Base-by-base conservation (phyloP, 2,113 vertebrate genomes). In the Xyrauchen texanus region DNA sequence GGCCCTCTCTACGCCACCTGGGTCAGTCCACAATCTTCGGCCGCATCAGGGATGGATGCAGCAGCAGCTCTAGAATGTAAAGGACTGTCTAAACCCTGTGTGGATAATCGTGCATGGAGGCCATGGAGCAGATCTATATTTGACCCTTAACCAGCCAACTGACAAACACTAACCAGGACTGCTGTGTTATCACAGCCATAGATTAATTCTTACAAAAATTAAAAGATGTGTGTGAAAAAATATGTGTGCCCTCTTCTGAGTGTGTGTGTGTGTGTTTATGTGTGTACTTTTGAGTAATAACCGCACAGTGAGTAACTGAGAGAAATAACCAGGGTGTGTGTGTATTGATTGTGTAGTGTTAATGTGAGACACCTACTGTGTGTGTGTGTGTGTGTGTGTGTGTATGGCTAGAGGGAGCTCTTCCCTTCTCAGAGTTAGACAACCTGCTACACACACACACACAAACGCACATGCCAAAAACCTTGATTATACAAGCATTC, bases 341-440 rank as follows among this genome's bases (percentile, higher is more conserved):
- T 62, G 67, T 58, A 86, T 86, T 70, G 80, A 82, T 79, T 57
- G 16, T 69, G 60, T 46, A 64, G 78, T 58, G 74, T 80, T 74
- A 81, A 81, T 86, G 85, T 84, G 73, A 80, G 47, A 58, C 69
- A 53, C 68, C 60, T 91, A 91, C 86, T 87, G 81, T 92, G 90
- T 60, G 88, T 79, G 21, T 46, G 68, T 11, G 77, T 58, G n/a
- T 87, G 81, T 92, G 90, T 60, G 88, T 79, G 21, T 46, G 68
- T 11, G 77, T 15, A 76, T 85, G 85, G 91, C 90, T 92, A 93
- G 91, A 92, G 91, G 92, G 91, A 90, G 92, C 92, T 87, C 89
- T 90, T 71, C 79, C 86, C 85, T 87, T 81, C 81, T 81, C 77
- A 68, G 44, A 76, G 65, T 46, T 61, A 47, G 15, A 53, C 4